phyloP scores from a whole-genome alignment of 2,888 invertebrate genomes.

The Villa cingulata region DNA sequence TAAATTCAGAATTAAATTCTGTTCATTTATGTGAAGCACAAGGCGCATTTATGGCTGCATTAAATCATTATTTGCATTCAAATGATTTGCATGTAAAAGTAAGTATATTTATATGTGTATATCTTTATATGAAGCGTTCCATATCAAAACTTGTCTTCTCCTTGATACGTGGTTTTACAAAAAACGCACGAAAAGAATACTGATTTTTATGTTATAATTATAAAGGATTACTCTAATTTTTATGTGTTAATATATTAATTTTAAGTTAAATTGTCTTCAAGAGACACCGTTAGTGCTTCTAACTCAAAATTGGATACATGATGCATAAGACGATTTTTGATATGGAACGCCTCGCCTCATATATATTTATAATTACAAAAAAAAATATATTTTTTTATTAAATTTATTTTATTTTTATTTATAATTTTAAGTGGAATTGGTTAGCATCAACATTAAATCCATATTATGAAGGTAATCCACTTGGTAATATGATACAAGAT shows the following conservation, averaged over 20 bases:
- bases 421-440: constrained; percentile 62
- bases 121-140: no score
- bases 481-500: constrained; percentile 58
- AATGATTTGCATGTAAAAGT: constrained; percentile 43
- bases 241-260: no score
- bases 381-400: not conserved
- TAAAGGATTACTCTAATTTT: no score
- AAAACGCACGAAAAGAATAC: no score
- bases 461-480: constrained; percentile 74
- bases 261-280: no score
- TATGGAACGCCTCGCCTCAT: no score
- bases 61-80: constrained; percentile 69
- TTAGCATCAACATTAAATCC: constrained; percentile 78
- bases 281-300: no score
- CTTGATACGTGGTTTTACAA: no score
- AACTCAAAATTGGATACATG: no score
- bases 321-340: no score
- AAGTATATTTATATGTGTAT: constrained; percentile 20
- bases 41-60: constrained; percentile 81
- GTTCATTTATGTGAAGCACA: constrained; percentile 96
- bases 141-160: no score
- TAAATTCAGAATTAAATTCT: constrained; percentile 42
- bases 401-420: not conserved
- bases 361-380: not conserved
- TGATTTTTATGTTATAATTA: no score